Evolutionary conservation across 2,888 invertebrate species (phyloP), one percentile per base, ranked within the genome.

Genomic region (Hypena proboscidalis): DNA sequence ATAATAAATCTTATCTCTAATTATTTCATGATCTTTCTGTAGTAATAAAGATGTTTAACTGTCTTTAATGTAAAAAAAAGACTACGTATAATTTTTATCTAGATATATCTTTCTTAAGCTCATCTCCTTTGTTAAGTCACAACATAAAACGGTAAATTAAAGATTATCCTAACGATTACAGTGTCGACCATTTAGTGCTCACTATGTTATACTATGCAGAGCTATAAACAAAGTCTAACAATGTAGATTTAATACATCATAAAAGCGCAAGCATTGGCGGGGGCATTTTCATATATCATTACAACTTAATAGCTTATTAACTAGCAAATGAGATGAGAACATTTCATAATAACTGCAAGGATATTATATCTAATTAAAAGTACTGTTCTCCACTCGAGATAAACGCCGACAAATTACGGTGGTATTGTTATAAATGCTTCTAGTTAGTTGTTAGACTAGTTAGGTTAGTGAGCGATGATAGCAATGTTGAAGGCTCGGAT

Each of bases 401-500:
- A 41, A 51, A 29, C 23, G 30, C 39, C 36, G 45, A 26, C 34
- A 45, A 36, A 60, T 65, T 52, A 52, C 41, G 31, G 45, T 22
- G 40, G 38, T 39, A 56, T 64, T 49, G 52, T 52, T 44, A 29
- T 64, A 57, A 61, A 46, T 45, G 52, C 49, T 47, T 47, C 58
- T 53, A 40, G 55, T 66, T 66, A 39, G 34, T 29, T n/a, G n/a
- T n/a, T n/a, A n/a, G n/a, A 21, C 14, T 42, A 49, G 42, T 35
- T 39, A 46, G 47, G 37, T 53, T 46, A 42, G 38, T 40, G 53
- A 57, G 36, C 45, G 19, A 59, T 53, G 51, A 51, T 62, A 64
- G 61, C 53, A 70, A 58, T 56, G 67, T 40, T 53, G 47, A 54
- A 46, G 40, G 48, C 54, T 49, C 38, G 46, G 56, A 49, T 57